Conservation (phyloP, 2,888 invertebrate genomes). For the Drosophila kanekoi region DNA sequence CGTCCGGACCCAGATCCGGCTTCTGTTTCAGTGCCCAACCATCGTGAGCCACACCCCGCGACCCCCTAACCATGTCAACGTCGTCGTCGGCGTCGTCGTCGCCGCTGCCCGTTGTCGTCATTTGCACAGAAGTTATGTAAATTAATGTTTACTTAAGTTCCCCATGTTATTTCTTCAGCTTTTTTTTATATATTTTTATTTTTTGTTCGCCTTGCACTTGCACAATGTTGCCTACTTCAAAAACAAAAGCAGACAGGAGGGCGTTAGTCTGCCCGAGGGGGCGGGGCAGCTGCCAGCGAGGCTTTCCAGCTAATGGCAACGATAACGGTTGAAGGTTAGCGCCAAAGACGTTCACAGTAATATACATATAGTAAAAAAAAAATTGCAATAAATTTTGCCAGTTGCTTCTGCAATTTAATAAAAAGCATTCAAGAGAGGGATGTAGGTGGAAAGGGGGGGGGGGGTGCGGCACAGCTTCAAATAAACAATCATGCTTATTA, state of each 20-base stretch:
- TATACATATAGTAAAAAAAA: slow-evolving; percentile 40
- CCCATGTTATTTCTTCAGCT: slow-evolving; percentile 77
- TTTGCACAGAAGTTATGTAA: slow-evolving; percentile 84
- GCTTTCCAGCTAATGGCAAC: slow-evolving; percentile 68
- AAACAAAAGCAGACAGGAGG: slow-evolving; percentile 74
- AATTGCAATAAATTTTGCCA: slow-evolving; percentile 77
- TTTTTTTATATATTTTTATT: slow-evolving; percentile 39
- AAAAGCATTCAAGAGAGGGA: slow-evolving; percentile 57
- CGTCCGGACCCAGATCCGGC: slow-evolving; percentile 63
- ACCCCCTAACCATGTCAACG: slow-evolving; percentile 17
- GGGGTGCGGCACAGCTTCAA: slow-evolving; percentile 22
- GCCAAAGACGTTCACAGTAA: slow-evolving; percentile 39
- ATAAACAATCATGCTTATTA: slow-evolving; percentile 77
- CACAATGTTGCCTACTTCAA: slow-evolving; percentile 78
- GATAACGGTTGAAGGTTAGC: slow-evolving; percentile 58
- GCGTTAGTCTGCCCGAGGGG: slow-evolving; percentile 12
- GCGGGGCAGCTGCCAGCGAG: slow-evolving; percentile 21
- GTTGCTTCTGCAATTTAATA: slow-evolving; percentile 81
- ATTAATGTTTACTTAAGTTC: slow-evolving; percentile 85
- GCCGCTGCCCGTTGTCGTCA: slow-evolving; percentile 70
- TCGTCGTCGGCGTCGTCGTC: not conserved
- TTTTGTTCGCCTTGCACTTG: slow-evolving; percentile 68
- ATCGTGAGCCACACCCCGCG: slow-evolving; percentile 26
- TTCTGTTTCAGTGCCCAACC: slow-evolving; percentile 55
- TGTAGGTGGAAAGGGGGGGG: not conserved